Conservation (phyloP, 1,140 invertebrate species). For the Globodera rostochiensis region DNA sequence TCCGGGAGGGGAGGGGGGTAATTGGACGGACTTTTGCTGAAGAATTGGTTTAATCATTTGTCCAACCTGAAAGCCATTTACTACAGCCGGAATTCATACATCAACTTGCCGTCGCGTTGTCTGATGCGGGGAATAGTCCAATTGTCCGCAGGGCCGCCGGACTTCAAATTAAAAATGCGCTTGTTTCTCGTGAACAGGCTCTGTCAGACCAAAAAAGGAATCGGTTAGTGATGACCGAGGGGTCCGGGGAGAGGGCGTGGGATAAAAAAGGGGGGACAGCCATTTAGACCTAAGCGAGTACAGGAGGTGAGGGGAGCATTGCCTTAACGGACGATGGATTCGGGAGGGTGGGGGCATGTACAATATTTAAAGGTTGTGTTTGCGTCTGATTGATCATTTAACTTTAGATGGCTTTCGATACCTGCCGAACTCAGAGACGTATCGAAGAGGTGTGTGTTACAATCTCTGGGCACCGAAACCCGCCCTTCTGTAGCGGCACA, state of each 20-base stretch:
- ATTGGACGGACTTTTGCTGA: conserved; percentile 71
- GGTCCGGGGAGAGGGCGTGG: too few relatives aligned
- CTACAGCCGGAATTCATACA: conserved; percentile 84
- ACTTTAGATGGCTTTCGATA: conserved; percentile 69
- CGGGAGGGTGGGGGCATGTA: too few relatives aligned
- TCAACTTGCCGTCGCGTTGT: conserved; percentile 87
- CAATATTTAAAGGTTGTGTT: too few relatives aligned
- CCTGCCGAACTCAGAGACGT: conserved; percentile 81
- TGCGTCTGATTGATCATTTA: not conserved
- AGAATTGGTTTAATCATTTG: not conserved
- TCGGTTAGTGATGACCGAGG: conserved; percentile 74
- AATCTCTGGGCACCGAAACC: conserved; percentile 90
- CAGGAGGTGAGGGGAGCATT: too few relatives aligned
- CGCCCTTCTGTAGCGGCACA: conserved; percentile 93
- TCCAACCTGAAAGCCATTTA: conserved; percentile 3
- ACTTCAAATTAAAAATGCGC: conserved; percentile 94
- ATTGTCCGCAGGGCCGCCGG: conserved; percentile 96
- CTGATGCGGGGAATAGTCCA: conserved; percentile 82
- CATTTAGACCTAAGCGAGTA: not conserved
- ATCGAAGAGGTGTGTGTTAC: conserved; percentile 94
- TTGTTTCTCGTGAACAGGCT: conserved; percentile 89
- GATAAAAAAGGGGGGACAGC: not conserved
- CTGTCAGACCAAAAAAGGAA: conserved; percentile 81
- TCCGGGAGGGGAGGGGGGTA: conserved; percentile 83
- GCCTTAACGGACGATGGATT: too few relatives aligned